phyloP scores from a whole-genome alignment of 2,888 invertebrate species.

The Halictus ligatus region DNA sequence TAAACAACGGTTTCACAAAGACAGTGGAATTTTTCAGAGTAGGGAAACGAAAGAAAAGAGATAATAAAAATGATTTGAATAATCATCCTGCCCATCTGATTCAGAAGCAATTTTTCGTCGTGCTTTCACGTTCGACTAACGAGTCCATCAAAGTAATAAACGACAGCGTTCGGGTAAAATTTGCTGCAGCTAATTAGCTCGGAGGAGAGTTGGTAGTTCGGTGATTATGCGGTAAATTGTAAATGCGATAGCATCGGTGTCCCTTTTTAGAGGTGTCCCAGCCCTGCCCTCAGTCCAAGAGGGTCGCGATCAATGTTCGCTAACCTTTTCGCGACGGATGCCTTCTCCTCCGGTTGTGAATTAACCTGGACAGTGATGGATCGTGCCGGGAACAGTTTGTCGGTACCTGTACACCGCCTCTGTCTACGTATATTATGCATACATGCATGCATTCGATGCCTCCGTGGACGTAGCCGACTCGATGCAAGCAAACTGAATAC shows the following conservation, averaged over 20 bases:
- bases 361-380: slow-evolving; percentile 78
- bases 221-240: not conserved
- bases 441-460: slow-evolving; percentile 41
- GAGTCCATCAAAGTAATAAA: not conserved
- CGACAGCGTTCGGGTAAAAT: not conserved
- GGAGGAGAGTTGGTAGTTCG: not conserved
- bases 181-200: not conserved
- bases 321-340: slow-evolving; percentile 67
- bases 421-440: slow-evolving; percentile 52
- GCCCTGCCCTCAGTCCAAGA: slow-evolving; percentile 39
- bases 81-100: not conserved
- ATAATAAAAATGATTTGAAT: not conserved
- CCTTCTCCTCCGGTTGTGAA: slow-evolving; percentile 62
- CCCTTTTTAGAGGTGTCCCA: not conserved
- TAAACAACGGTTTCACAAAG: not conserved
- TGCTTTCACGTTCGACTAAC: not conserved
- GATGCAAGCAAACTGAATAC: slow-evolving; percentile 54
- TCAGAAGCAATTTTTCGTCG: not conserved
- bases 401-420: slow-evolving; percentile 47
- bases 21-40: not conserved
- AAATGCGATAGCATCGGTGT: not conserved
- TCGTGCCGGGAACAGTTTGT: slow-evolving; percentile 59
- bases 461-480: slow-evolving; percentile 59
- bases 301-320: slow-evolving; percentile 68
- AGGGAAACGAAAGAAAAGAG: not conserved